Percentiles rank a stretch among this genome's conserved stretches.
phyloP scores from a whole-genome alignment of 1,140 invertebrate species.

The Whitmania pigra region DNA sequence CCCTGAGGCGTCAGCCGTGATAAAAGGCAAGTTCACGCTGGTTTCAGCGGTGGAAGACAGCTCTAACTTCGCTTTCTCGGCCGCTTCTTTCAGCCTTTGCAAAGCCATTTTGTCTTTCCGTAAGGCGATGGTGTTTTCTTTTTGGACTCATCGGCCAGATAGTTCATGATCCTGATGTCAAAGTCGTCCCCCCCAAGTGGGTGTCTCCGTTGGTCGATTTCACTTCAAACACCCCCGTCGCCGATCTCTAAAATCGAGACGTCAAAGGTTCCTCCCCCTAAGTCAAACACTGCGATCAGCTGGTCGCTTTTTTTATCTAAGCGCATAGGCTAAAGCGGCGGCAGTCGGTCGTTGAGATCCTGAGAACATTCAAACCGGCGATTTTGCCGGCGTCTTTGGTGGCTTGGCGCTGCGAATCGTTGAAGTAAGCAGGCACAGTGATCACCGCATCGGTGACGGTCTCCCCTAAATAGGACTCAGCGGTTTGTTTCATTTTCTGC shows the following conservation, averaged over 20 bases:
- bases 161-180: constrained; percentile 88
- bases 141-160: constrained; percentile 82
- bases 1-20: constrained; percentile 71
- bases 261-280: constrained; percentile 94
- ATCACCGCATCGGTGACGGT: constrained; percentile 90
- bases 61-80: constrained; percentile 37
- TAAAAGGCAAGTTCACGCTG: constrained; percentile 31
- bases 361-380: constrained; percentile 45
- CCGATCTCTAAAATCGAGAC: constrained; percentile 90
- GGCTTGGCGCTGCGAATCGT: constrained; percentile 58
- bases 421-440: constrained; percentile 57
- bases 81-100: constrained; percentile 36
- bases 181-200: constrained; percentile 98
- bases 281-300: constrained; percentile 89
- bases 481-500: constrained; percentile 95
- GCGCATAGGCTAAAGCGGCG: constrained; percentile 48
- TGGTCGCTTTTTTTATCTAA: constrained; percentile 45
- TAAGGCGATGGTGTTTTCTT: constrained; percentile 39
- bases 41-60: constrained; percentile 30
- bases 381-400: constrained; percentile 36
- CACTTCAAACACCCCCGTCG: constrained; percentile 87
- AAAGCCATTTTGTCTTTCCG: constrained; percentile 35
- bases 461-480: constrained; percentile 89
- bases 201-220: constrained; percentile 95
- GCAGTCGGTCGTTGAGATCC: constrained; percentile 47